phyloP scores from a whole-genome alignment of 2,797 vertebrate genomes.

The Tadarida brasiliensis region DNA sequence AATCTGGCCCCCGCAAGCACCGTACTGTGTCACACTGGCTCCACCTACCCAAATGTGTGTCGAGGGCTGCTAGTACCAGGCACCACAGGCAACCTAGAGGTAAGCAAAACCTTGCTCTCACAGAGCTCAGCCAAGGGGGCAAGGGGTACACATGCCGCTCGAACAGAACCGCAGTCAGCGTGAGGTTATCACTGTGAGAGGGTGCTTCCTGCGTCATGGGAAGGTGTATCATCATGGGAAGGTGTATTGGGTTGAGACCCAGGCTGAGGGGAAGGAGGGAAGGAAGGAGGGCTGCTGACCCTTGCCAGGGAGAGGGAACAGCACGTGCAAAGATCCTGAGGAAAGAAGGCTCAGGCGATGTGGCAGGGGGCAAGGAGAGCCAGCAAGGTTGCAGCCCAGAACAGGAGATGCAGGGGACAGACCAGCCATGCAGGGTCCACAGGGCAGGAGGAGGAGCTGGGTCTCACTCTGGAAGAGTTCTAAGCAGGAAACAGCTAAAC shows the following conservation, averaged over 20 bases:
- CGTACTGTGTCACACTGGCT: background rate
- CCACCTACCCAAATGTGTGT: background rate
- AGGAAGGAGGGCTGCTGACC: background rate
- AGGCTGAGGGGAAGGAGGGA: background rate
- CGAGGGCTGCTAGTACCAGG: background rate
- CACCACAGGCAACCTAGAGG: background rate
- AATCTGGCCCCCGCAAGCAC: background rate
- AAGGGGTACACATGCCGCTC: background rate
- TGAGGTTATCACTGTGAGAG: background rate
- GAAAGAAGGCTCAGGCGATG: background rate
- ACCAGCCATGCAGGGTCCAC: background rate
- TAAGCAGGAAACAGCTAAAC: background rate
- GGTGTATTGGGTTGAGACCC: background rate
- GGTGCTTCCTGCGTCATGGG: background rate
- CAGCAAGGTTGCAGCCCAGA: background rate
- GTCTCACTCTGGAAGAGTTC: background rate
- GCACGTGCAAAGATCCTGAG: background rate
- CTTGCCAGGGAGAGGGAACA: background rate
- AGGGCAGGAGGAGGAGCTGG: background rate
- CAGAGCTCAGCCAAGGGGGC: background rate
- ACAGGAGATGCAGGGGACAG: background rate
- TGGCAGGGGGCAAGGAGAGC: background rate
- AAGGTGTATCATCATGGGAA: background rate
- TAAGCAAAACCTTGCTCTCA: no score
- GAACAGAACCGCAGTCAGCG: background rate